phyloP scores from a whole-genome alignment of 2,888 invertebrate species.

The Drosophila barbarae region DNA sequence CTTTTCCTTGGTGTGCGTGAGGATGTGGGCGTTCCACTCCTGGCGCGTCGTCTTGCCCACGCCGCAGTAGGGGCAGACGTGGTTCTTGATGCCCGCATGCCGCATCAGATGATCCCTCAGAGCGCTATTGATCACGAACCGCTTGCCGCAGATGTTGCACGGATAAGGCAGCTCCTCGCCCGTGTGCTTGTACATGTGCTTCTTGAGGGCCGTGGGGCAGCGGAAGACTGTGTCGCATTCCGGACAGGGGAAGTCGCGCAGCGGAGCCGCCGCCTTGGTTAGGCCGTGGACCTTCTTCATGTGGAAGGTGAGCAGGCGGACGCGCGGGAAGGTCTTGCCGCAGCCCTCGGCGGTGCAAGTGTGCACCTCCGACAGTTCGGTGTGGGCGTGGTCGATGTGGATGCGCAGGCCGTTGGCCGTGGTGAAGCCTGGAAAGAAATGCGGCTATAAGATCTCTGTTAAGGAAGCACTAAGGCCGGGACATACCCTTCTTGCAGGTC shows the following conservation, averaged over 20 bases:
- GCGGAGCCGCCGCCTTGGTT: conserved; percentile 68
- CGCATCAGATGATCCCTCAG: conserved; percentile 78
- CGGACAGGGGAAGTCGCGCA: conserved; percentile 74
- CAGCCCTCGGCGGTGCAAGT: conserved; percentile 75
- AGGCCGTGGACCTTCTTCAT: conserved; percentile 72
- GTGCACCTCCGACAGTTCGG: conserved; percentile 73
- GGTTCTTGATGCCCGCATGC: conserved; percentile 78
- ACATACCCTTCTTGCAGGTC: conserved; percentile 65
- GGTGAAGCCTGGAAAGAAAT: conserved; percentile 57
- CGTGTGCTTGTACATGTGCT: conserved; percentile 77
- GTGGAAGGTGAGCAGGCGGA: conserved; percentile 76
- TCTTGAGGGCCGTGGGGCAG: conserved; percentile 77
- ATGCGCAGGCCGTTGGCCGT: conserved; percentile 74
- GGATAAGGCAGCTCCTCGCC: conserved; percentile 77
- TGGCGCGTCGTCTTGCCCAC: conserved; percentile 77
- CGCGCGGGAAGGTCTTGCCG: conserved; percentile 72
- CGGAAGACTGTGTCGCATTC: conserved; percentile 78
- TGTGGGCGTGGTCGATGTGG: conserved; percentile 75
- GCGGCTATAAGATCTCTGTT: not conserved
- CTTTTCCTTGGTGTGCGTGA: conserved; percentile 77
- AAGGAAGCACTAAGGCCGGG: fast-evolving
- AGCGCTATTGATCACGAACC: conserved; percentile 77
- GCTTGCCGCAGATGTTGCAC: conserved; percentile 77
- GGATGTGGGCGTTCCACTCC: conserved; percentile 77
- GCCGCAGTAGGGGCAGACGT: conserved; percentile 78